phyloP scores from a whole-genome alignment of 2,797 vertebrate species.

The Gobionotothen gibberifrons region DNA sequence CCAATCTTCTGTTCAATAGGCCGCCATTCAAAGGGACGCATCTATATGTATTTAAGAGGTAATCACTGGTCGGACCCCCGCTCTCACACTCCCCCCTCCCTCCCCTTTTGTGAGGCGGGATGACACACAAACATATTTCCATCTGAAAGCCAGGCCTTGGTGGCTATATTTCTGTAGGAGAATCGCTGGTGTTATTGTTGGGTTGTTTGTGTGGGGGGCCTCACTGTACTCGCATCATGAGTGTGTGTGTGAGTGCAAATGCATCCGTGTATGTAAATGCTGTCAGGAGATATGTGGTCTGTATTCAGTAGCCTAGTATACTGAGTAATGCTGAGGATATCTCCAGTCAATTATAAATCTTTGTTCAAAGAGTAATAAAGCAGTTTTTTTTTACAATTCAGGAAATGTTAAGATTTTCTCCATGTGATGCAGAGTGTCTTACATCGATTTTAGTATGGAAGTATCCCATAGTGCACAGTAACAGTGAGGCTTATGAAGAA shows the following conservation, averaged over 20 bases:
- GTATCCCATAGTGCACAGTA: too few relatives aligned
- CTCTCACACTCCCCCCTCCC: constrained; percentile 22
- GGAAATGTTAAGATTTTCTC: too few relatives aligned
- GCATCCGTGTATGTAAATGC: constrained; percentile 30
- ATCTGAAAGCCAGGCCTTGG: constrained; percentile 81
- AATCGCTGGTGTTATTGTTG: constrained; percentile 73
- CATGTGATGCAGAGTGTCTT: too few relatives aligned
- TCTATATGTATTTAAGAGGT: constrained; percentile 84
- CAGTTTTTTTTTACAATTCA: too few relatives aligned
- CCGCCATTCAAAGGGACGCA: constrained; percentile 71
- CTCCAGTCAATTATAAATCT: not conserved
- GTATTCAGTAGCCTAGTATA: not conserved
- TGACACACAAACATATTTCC: constrained; percentile 85
- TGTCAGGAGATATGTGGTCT: constrained; percentile 4
- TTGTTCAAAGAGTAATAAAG: not conserved
- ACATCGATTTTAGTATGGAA: too few relatives aligned
- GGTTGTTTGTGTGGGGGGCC: constrained; percentile 50
- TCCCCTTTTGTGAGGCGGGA: constrained; percentile 58
- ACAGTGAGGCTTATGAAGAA: too few relatives aligned
- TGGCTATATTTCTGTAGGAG: constrained; percentile 74
- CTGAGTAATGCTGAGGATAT: constrained; percentile 8
- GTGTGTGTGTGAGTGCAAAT: not conserved
- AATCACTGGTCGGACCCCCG: constrained; percentile 74
- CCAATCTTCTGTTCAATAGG: constrained; percentile 76
- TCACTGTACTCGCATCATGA: constrained; percentile 47